Conservation (phyloP, 1,140 invertebrate genomes). For the Ceratitis capitata region DNA sequence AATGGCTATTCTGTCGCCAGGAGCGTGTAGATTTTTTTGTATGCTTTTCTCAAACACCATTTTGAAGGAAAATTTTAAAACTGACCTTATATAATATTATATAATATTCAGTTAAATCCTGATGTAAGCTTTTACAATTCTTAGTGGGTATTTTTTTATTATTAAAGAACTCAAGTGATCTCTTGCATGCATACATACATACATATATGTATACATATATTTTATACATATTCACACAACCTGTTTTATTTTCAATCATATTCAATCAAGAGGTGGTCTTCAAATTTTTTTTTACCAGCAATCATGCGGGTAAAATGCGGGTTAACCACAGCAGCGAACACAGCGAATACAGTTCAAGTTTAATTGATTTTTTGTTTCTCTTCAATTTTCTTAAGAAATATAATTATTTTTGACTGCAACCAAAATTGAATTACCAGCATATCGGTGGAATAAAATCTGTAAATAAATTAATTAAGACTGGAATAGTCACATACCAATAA, state of each 20-base stretch:
- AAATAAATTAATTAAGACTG: constrained; percentile 11
- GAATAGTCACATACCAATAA: not conserved
- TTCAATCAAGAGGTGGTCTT: not conserved
- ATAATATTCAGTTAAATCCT: too few species aligned
- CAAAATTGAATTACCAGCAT: not conserved
- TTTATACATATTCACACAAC: not conserved
- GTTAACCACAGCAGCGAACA: not conserved
- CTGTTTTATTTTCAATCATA: constrained; percentile 1
- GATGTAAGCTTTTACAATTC: too few species aligned
- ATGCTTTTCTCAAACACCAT: too few species aligned
- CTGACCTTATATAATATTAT: too few species aligned
- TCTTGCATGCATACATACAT: not conserved
- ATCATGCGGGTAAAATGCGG: not conserved
- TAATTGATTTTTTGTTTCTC: too few species aligned
- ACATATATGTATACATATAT: not conserved
- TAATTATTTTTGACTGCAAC: not conserved
- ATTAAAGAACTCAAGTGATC: too few species aligned
- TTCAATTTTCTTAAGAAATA: not conserved
- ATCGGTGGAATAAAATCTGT: not conserved
- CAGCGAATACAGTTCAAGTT: not conserved
- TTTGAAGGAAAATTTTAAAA: too few species aligned
- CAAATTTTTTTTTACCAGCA: not conserved
- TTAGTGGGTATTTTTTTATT: too few species aligned
- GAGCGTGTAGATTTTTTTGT: too few species aligned
- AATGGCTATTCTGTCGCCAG: too few species aligned